Evolutionary conservation across 2,888 invertebrate genomes (phyloP).

Genomic region (Xestia ashworthii): DNA sequence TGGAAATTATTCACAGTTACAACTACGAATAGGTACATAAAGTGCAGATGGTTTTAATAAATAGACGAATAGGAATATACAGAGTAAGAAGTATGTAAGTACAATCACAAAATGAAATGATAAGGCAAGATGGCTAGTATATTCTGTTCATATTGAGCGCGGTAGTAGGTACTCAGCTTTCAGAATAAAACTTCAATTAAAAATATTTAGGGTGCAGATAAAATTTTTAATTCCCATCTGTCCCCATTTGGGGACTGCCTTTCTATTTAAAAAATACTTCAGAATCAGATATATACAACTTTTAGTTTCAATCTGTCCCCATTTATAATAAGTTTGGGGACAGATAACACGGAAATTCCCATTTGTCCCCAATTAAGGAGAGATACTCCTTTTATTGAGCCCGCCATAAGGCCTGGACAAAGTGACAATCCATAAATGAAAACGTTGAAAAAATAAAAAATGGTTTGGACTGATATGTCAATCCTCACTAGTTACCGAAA

Average conservation of each 20-base stretch:
- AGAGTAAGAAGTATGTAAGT: background rate
- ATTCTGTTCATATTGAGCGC: background rate
- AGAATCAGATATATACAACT: background rate
- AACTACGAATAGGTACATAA: background rate
- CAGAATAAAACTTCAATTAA: too few relatives aligned
- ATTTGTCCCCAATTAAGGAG: too few relatives aligned
- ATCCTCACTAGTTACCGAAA: background rate
- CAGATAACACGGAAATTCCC: too few relatives aligned
- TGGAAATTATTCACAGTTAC: constrained; percentile 34
- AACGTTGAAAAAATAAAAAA: background rate
- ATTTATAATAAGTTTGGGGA: background rate
- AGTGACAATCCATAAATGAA: background rate
- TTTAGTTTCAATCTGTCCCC: background rate
- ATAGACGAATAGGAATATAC: background rate
- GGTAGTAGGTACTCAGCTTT: too few relatives aligned
- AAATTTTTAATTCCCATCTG: background rate
- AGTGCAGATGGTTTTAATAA: background rate
- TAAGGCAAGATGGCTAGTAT: background rate
- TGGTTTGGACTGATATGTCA: background rate
- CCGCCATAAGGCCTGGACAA: background rate
- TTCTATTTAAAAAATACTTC: background rate
- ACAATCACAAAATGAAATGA: background rate
- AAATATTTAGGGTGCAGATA: background rate
- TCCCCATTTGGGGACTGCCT: too few relatives aligned
- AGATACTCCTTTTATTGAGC: background rate